A percentile compares a stretch with the other conserved stretches of the same genome.
phyloP scores from a whole-genome alignment of 2,113 vertebrate species.

The Melanotaenia duboulayi region DNA sequence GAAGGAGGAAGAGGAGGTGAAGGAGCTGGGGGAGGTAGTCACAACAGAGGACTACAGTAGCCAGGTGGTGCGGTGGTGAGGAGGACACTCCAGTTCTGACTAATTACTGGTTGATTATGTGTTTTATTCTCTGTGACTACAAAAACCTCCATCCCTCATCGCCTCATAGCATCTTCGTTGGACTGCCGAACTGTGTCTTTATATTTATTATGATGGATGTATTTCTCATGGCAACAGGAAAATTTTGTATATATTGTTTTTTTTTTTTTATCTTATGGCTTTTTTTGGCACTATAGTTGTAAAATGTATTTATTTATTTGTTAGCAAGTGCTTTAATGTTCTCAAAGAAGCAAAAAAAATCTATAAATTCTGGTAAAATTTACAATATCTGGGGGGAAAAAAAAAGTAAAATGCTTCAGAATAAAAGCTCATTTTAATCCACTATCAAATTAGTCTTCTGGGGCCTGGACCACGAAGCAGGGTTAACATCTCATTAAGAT shows the following conservation, averaged over 20 bases:
- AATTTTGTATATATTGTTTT: constrained; percentile 59
- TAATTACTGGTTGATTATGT: constrained; percentile 22
- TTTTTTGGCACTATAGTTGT: constrained; percentile 47
- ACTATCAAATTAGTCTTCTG: constrained; percentile 31
- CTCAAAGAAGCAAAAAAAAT: constrained; percentile 48
- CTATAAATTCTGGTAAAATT: constrained; percentile 13
- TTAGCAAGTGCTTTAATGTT: constrained; percentile 56
- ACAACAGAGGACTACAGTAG: constrained; percentile 83
- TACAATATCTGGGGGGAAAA: background rate
- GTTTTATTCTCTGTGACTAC: constrained; percentile 55
- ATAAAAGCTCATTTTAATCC: background rate
- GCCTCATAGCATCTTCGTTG: constrained; percentile 39
- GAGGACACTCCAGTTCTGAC: constrained; percentile 14
- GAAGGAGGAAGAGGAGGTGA: constrained; percentile 34
- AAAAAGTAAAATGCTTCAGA: constrained; percentile 7
- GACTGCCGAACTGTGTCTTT: constrained; percentile 72
- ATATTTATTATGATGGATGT: constrained; percentile 75
- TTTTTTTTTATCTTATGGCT: constrained; percentile 51
- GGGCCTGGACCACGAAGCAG: too few relatives aligned
- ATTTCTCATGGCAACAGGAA: constrained; percentile 63
- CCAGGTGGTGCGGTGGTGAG: constrained; percentile 83
- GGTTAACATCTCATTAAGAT: too few relatives aligned
- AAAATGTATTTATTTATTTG: constrained; percentile 52
- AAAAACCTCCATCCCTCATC: constrained; percentile 47
- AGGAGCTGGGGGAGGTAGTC: constrained; percentile 47